These are phyloP conservation scores for Nematopogon swammerdamellus DNA, from an alignment of 2,888 invertebrate genomes.

Conservation along the genomic window DNA sequence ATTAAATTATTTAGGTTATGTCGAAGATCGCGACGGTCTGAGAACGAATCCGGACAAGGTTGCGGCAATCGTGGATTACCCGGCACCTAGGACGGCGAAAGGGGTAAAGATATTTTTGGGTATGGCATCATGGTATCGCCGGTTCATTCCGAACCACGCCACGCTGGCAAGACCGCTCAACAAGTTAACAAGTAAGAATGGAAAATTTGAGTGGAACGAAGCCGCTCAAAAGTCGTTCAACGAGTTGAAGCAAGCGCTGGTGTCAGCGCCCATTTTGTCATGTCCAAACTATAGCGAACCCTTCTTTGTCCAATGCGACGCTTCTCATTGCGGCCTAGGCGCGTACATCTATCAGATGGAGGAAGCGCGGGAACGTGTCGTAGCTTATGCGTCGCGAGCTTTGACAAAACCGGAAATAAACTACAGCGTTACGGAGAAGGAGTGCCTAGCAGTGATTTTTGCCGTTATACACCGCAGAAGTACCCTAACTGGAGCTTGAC, in stretches of 20 bases:
- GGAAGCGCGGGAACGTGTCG: too few species aligned
- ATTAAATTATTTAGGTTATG: constrained; percentile 20
- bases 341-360: too few species aligned
- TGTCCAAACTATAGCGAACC: too few species aligned
- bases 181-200: neutral
- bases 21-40: constrained; percentile 17
- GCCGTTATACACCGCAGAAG: too few species aligned
- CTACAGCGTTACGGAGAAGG: too few species aligned
- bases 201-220: neutral
- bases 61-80: constrained; percentile 8
- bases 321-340: neutral
- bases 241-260: neutral
- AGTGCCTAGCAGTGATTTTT: too few species aligned
- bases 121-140: constrained; percentile 10
- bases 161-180: neutral
- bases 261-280: neutral
- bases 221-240: neutral
- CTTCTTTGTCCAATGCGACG: neutral
- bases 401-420: too few species aligned
- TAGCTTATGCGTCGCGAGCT: too few species aligned
- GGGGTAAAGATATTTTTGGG: constrained; percentile 11
- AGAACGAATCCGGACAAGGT: constrained; percentile 13
- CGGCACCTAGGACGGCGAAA: constrained; percentile 8
- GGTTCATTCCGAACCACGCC: neutral
- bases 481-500: too few species aligned